Evolutionary conservation across 2,797 vertebrate genomes (phyloP), one percentile per base, ranked within the genome.

Genomic region (Mus minutoides): DNA sequence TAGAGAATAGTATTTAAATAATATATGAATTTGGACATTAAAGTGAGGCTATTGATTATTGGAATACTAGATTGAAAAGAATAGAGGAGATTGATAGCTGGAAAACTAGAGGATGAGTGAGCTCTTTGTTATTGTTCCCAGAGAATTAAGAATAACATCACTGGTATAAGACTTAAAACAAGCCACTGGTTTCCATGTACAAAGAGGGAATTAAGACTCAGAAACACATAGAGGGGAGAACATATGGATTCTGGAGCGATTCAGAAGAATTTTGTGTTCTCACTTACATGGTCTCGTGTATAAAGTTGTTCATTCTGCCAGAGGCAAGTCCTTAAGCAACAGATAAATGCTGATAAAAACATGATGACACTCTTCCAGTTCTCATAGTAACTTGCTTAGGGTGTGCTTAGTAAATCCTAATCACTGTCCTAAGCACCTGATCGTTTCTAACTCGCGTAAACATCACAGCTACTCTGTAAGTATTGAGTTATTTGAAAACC

Each of bases 241-340:
- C 29, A 79, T 76, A 4, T 17, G 64, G 54, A 21, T 73, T 13
- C n/a, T 64, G 46, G 7, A 49, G 21, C 31, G 62, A 8, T 84
- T 88, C 78, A 79, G 56, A 40, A 91, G 83, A 93, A 88, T 58
- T 95, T 73, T 90, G 62, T 91, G 14, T 88, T 93, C 31, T 73
- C 10, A 14, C 6, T 31, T 88, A 21, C 87, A 77, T 88, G 93
- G 29, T 60, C 77, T 73, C 17, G 0, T 82, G 34, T 40, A 3
- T 64, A 93, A 82, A 80, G 75, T 52, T 31, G 52, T 58, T 34
- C 78, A 37, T 26, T 58, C 11, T 58, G 52, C 21, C 54, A 52
- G 37, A 37, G 19, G n/a, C 11, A 91, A 73, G 43, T 88, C 54
- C 54, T 71, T 73, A 64, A 67, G 34, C 43, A 31, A 52, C 62